Percentiles rank a stretch among this genome's conserved stretches.
Evolutionary conservation across 2,888 invertebrate genomes (phyloP).

Genomic region (Andrena marginata): DNA sequence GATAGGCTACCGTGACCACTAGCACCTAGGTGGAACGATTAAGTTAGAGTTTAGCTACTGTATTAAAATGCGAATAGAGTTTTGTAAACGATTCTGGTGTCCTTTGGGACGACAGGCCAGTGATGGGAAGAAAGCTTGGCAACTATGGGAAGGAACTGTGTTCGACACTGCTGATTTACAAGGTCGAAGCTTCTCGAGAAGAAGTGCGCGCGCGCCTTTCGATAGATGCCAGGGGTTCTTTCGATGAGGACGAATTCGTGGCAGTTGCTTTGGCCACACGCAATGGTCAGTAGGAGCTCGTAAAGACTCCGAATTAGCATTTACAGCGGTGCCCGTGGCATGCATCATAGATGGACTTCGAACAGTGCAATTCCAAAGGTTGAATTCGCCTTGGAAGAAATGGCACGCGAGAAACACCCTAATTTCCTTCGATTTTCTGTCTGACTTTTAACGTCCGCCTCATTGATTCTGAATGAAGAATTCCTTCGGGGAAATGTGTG

Average conservation of each 20-base stretch:
- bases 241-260: neutral
- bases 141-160: neutral
- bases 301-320: conserved; percentile 36
- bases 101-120: neutral
- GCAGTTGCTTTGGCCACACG: neutral
- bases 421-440: conserved; percentile 69
- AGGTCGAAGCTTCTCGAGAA: neutral
- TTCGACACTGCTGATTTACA: neutral
- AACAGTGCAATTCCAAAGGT: conserved; percentile 47
- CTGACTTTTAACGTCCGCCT: conserved; percentile 22
- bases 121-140: neutral
- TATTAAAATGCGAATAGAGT: neutral
- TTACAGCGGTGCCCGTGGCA: conserved; percentile 16
- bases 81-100: conserved; percentile 1
- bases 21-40: conserved; percentile 86
- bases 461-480: conserved; percentile 46
- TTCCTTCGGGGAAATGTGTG: conserved; percentile 37
- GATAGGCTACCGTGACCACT: conserved; percentile 92
- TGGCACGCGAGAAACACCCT: conserved; percentile 46
- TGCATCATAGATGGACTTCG: conserved; percentile 40
- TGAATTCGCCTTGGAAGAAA: conserved; percentile 33
- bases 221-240: neutral
- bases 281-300: conserved; percentile 16
- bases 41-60: conserved; percentile 13
- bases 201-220: neutral